phyloP scores from a whole-genome alignment of 2,113 vertebrate species.

The Chloebia gouldiae region DNA sequence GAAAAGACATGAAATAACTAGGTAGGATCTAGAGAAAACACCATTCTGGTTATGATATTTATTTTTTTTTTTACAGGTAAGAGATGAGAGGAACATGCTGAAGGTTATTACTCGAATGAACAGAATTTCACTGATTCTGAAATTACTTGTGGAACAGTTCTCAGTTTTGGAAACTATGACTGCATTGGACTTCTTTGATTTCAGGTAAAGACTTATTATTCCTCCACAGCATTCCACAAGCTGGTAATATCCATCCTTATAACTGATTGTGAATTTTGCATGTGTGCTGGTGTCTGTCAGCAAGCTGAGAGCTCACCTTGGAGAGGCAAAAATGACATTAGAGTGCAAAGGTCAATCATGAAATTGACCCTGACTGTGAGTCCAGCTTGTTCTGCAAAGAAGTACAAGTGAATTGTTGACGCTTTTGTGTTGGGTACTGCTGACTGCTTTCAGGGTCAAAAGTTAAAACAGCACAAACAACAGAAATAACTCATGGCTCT shows the following conservation, averaged over 20 bases:
- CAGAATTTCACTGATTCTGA: constrained; percentile 88
- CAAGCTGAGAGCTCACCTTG: background rate
- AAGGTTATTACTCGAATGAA: constrained; percentile 91
- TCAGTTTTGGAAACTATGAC: constrained; percentile 95
- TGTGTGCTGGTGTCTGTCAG: background rate
- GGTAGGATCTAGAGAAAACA: background rate
- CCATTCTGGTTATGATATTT: background rate
- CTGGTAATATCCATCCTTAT: background rate
- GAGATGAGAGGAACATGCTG: constrained; percentile 94
- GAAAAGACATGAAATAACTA: background rate
- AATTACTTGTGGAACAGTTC: constrained; percentile 91
- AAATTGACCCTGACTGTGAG: background rate
- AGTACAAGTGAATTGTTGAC: background rate
- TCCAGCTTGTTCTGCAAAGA: background rate
- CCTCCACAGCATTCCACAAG: background rate
- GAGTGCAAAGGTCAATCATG: background rate
- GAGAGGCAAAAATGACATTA: background rate
- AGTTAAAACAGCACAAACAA: background rate
- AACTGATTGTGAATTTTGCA: background rate
- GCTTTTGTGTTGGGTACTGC: background rate
- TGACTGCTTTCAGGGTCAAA: background rate
- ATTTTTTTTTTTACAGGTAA: constrained; percentile 73
- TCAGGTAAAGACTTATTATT: constrained; percentile 76
- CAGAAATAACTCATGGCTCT: background rate
- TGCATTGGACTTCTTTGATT: constrained; percentile 93